These are phyloP conservation scores for Passerina amoena DNA, from an alignment of 2,113 vertebrate genomes.

Conservation along the genomic window DNA sequence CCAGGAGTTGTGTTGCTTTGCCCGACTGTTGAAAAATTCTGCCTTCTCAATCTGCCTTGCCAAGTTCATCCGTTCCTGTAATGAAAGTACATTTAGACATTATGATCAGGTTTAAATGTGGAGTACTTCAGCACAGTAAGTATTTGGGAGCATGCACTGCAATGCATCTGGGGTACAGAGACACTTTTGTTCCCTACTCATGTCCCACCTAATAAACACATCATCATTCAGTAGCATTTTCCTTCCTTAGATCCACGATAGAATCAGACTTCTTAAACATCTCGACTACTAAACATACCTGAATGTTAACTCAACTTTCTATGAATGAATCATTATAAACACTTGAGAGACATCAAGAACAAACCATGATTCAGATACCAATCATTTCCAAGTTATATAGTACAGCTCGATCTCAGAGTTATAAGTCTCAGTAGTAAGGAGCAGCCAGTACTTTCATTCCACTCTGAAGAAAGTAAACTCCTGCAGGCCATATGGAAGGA, in stretches of 20 bases:
- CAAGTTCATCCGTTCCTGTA: constrained; percentile 87
- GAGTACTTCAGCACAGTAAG: not conserved
- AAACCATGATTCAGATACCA: not conserved
- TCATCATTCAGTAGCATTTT: not conserved
- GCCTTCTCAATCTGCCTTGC: constrained; percentile 91
- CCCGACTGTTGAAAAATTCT: constrained; percentile 88
- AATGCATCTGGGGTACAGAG: not conserved
- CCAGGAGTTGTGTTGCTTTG: constrained; percentile 94
- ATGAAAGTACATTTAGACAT: not conserved
- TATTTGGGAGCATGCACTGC: not conserved
- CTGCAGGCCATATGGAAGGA: not conserved
- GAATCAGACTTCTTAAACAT: not conserved
- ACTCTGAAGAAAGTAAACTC: not conserved
- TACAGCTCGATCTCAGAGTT: not conserved
- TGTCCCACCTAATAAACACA: not conserved
- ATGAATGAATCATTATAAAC: not conserved
- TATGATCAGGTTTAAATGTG: not conserved
- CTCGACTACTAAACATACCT: not conserved
- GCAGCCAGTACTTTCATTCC: not conserved
- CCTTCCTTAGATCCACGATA: not conserved
- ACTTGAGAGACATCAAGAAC: not conserved
- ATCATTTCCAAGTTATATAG: not conserved
- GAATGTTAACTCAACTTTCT: not conserved
- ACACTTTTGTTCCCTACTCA: not conserved
- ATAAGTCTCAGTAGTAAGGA: not conserved